Base-by-base conservation (phyloP, 2,888 invertebrate species). In the Uloborus plumipes region DNA sequence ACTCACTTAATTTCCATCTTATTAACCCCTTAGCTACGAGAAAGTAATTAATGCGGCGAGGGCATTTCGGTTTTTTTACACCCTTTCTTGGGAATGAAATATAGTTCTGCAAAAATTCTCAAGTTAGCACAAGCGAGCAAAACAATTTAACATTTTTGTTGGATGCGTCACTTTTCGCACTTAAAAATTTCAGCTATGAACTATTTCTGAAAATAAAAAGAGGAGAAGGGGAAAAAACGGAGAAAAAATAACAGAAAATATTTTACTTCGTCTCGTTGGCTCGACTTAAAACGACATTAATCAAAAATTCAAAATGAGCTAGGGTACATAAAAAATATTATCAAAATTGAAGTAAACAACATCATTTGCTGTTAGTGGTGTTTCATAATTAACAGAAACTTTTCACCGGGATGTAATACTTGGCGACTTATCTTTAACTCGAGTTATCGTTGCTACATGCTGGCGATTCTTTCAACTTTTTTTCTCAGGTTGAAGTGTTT, bases 241-340 rank as follows among this genome's bases (percentile, higher is more conserved):
- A 58, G 58, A 58, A 67, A 67, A 67, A 67, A 67, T 16, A 67
- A 51, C 47, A 67, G 53, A 53, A 67, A 61, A 69, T 70, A 64
- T 51, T 55, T 75, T 50, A 66, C 31, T 67, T 61, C 75, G 50
- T 58, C 71, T 61, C 3, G 59, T 59, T 59, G 22, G 59, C 61
- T 62, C 76, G 51, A 50, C 72, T 78, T 78, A 72, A 78, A 78
- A 31, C 72, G 62, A 50, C 78, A 78, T 78, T 61, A 78, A 78
- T 78, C 78, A 78, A 78, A 78, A 78, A 66, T 72, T 59, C 55
- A 26, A 53, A 65, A 18, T 47, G 47, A 47, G 47, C 18, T 14
- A 18, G 18, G 64, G 18, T 39, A 14, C 20, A 67, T 69, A 72
- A 72, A 72, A 76, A 76, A 61, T 47, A 26, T 18, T 61, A n/a